Conservation (phyloP, 2,113 vertebrate genomes). For the Narcine bancroftii region DNA sequence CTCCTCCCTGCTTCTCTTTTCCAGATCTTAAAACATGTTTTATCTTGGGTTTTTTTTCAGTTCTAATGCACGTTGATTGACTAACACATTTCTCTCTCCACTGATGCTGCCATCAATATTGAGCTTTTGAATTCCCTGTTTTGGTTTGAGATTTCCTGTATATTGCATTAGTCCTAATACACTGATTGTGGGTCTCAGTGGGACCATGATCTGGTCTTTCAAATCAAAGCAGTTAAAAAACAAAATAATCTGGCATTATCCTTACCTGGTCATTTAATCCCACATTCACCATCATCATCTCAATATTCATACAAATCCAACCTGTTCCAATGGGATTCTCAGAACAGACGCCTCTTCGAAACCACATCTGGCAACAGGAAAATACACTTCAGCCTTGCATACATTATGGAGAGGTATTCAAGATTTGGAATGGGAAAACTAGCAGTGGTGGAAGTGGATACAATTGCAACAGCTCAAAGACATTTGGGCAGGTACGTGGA, state of each 20-base stretch:
- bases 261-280: constrained; percentile 89
- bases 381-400: not conserved
- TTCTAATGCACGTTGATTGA: no score
- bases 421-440: not conserved
- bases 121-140: no score
- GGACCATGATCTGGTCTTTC: not conserved
- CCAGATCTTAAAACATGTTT: no score
- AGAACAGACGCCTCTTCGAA: constrained; percentile 85
- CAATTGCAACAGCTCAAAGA: no score
- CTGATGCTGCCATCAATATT: no score
- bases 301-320: constrained; percentile 94
- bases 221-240: not conserved
- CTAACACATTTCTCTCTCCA: no score
- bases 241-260: not conserved
- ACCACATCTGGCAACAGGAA: constrained; percentile 75
- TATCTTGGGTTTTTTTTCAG: no score
- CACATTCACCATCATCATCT: constrained; percentile 86
- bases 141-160: no score
- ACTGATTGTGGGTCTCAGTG: not conserved
- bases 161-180: not conserved
- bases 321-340: constrained; percentile 89
- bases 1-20: no score
- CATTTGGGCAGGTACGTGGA: no score
- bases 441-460: no score
- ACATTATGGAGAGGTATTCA: not conserved